Base-by-base conservation (phyloP, 1,140 invertebrate species). In the Lordiphosa stackelbergi region DNA sequence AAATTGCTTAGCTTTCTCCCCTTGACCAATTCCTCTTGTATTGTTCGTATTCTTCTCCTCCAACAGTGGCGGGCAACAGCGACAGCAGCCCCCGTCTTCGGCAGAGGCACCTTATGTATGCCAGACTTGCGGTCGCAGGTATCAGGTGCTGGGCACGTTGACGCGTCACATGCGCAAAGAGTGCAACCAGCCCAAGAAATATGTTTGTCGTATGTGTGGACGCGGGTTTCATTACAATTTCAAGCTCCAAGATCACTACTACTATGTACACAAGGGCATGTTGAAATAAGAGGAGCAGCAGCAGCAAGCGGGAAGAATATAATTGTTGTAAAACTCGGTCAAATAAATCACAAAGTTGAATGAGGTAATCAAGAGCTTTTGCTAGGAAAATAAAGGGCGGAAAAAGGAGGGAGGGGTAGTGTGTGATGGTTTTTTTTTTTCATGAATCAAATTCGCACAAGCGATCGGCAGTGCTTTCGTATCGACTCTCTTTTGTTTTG, bases 121-220 rank as follows among this genome's bases (percentile, higher is more conserved):
- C 73, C 88, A 89, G 7, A 90, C 89, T 40, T 91, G 91, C 73
- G 86, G 85, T 54, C 90, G 91, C 69, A 88, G 87, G 42, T 92
- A 91, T 85, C 89, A 89, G 79, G 79, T 90, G 42, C 86, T 88
- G 34, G 90, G 90, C 60, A 91, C 90, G 12, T 52, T 91, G 48
- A 91, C 88, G 68, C 89, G 90, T 5, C 91, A 91, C 68, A 74
- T 91, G 54, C 85, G 89, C 24, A 88, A 88, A 63, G 89, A 90
- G 77, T 90, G 89, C 74, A 91, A 90, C 38, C 89, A 89, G 41
- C 88, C 89, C 54, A 88, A 90, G 40, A 88, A 87, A 59, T 90
- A 88, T 68, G 70, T 85, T 40, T 91, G 89, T 66, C 57, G 54
- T 8, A 74, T 85, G 58, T 90, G 89, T 53, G 63, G 65, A 49